phyloP scores from a whole-genome alignment of 2,888 invertebrate genomes.

The Petrophora chlorosata region DNA sequence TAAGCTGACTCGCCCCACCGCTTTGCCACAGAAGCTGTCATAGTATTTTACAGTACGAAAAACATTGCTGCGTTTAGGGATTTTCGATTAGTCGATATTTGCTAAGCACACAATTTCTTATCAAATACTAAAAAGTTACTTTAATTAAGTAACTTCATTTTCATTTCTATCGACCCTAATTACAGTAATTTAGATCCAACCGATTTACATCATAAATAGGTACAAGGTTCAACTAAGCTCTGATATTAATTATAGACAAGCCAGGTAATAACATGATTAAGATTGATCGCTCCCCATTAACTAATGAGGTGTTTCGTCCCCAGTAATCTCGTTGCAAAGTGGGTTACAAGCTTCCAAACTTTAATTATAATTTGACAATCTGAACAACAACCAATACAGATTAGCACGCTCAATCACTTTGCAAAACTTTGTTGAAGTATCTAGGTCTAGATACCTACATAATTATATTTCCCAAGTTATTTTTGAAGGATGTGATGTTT shows the following conservation, averaged over 20 bases:
- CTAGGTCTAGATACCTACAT: background rate
- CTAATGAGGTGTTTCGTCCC: conserved; percentile 43
- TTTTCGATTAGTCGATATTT: no score
- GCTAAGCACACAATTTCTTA: no score
- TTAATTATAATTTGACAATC: conserved; percentile 6
- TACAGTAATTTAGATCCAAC: no score
- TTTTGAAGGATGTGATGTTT: background rate
- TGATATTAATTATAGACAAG: conserved; percentile 24
- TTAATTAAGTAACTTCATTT: no score
- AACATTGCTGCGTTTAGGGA: no score
- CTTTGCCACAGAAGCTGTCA: no score
- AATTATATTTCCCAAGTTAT: background rate
- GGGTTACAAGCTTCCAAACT: conserved; percentile 1
- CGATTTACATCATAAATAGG: no score
- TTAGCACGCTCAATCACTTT: conserved; percentile 1
- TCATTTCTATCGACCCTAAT: no score
- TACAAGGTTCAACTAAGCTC: background rate
- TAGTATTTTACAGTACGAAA: no score
- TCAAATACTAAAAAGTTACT: no score
- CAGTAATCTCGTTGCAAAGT: conserved; percentile 34
- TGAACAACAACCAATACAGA: conserved; percentile 1
- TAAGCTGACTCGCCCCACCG: no score
- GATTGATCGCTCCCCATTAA: conserved; percentile 47
- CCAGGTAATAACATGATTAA: conserved; percentile 26
- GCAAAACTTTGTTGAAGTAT: background rate